Percentiles rank a stretch among this genome's conserved stretches.
Evolutionary conservation across 2,888 invertebrate species (phyloP).

Genomic region (Lobophora halterata): DNA sequence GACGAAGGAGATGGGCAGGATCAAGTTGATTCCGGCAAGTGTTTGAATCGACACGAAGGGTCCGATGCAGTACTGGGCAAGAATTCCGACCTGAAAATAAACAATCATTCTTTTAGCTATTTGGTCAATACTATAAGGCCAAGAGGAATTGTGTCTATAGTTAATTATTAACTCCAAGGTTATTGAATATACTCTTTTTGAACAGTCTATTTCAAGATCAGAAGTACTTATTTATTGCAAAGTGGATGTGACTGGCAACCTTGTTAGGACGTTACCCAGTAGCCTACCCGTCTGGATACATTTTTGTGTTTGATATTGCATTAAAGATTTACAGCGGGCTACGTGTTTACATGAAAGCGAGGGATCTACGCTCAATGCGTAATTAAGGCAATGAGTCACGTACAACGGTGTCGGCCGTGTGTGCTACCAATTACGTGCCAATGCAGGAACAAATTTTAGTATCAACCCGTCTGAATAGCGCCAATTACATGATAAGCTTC

Average conservation of each 20-base stretch:
- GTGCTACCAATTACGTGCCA: slow-evolving; percentile 40
- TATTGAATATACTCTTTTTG: too few relatives aligned
- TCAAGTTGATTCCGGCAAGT: slow-evolving; percentile 78
- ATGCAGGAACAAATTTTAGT: slow-evolving; percentile 41
- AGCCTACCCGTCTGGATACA: too few relatives aligned
- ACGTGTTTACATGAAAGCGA: slow-evolving; percentile 33
- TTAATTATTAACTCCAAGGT: too few relatives aligned
- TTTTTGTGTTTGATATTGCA: slow-evolving; percentile 12
- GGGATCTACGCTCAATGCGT: slow-evolving; percentile 34
- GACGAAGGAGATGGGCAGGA: slow-evolving; percentile 79
- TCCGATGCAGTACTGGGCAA: slow-evolving; percentile 82
- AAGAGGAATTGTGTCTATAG: too few relatives aligned
- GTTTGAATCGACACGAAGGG: slow-evolving; percentile 78
- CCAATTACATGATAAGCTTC: slow-evolving; percentile 23
- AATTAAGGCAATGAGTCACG: slow-evolving; percentile 56
- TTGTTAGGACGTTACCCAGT: too few relatives aligned
- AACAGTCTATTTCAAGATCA: too few relatives aligned
- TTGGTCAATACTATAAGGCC: too few relatives aligned
- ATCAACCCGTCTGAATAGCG: slow-evolving; percentile 24
- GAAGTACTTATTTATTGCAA: too few relatives aligned
- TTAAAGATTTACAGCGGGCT: slow-evolving; percentile 10
- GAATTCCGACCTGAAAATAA: slow-evolving; percentile 78
- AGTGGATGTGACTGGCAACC: too few relatives aligned
- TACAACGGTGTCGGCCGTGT: slow-evolving; percentile 36
- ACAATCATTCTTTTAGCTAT: too few relatives aligned